Base-by-base conservation (phyloP, 1,140 invertebrate genomes). In the Nasonia giraulti region DNA sequence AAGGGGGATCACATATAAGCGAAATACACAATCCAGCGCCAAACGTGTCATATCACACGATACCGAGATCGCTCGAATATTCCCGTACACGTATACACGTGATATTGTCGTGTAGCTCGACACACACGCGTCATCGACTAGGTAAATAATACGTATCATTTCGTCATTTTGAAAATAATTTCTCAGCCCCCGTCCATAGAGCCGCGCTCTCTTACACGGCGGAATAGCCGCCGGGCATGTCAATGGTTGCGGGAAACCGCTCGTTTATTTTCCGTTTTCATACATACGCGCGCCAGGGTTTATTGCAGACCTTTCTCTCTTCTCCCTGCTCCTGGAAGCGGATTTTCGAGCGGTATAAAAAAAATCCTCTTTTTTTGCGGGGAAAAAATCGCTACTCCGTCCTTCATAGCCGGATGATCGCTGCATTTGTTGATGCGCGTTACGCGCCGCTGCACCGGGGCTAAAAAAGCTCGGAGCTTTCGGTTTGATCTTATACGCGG, bases 241-340 rank as follows among this genome's bases (percentile, higher is more conserved):
- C 66, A 71, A 80, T 80, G 68, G 37, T 73, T 80, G 79, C 68
- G 66, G 68, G 11, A 71, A 73, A 73, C 79, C 79, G 40, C 79
- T 71, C 40, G 68, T 80, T 80, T 73, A 80, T 80, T 80, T 80
- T 80, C 23, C 68, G 66, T 33, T 69, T 80, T 73, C 68, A 73
- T 71, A 80, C 27, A 73, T 71, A 27, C 20, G 40, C 40, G 40
- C 20, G 37, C 10, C 37, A 20, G 23, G 17, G 66, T 80, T 80
- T 80, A 80, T 73, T 73, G 78, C 27, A 27, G 27, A 1, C 27
- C 1, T 27, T 27, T 66, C 5, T 62, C 12, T 23, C 68, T 73
- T 20, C 37, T 75, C 12, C 1, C 17, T n/a, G 37, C 27, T 1
- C 27, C 27, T 37, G 12, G 23, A n/a, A 71, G 17, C 23, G 66